Base-by-base conservation (phyloP, 2,797 vertebrate genomes). In the Hypotaenidia philippensis region DNA sequence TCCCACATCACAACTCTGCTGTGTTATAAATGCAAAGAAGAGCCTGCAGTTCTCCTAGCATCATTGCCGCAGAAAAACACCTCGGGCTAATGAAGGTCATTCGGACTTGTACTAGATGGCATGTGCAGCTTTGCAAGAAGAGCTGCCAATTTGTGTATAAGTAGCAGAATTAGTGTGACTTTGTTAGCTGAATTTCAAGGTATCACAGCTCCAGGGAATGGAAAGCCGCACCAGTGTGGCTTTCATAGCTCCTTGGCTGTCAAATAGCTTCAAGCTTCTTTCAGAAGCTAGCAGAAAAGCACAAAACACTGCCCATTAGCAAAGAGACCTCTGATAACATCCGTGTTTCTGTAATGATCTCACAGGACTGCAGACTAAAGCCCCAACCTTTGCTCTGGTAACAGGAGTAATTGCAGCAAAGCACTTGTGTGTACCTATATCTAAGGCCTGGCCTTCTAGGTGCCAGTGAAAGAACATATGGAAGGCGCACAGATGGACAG, bases 351-450 rank as follows among this genome's bases (percentile, higher is more conserved):
- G 26, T 25, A 40, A 41, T 5, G n/a, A 13, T 21, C 40, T 65
- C 66, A 79, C 34, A 36, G 5, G 17, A 10, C 2, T 17, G 36
- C 40, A 82, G 55, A 75, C 2, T 53, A 66, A 68, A 76, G 27
- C 3, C 31, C 13, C 10, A 57, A 0, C 6, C 22, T 56, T 56
- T 34, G 6, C 36, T 55, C 29, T 36, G 55, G 11, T 44, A 61
- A 2, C 2, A 10, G 13, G 2, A 11, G 2, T 29, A 31, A 11
- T 10, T 32, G 12, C 29, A 38, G 29, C 11, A 75, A 68, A 59
- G 13, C 14, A 45, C 81, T 50, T 64, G 29, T 0, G 1, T 8
- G 17, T 13, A 10, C 25, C 18, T 31, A 1, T 17, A 26, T 2
- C 14, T 15, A 36, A 71, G 18, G 16, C 16, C 11, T 65, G 50